A percentile compares a stretch with the other conserved stretches of the same genome.
These are phyloP conservation scores for Agrochola circellaris DNA, from an alignment of 2,888 invertebrate species.

Conservation along the genomic window DNA sequence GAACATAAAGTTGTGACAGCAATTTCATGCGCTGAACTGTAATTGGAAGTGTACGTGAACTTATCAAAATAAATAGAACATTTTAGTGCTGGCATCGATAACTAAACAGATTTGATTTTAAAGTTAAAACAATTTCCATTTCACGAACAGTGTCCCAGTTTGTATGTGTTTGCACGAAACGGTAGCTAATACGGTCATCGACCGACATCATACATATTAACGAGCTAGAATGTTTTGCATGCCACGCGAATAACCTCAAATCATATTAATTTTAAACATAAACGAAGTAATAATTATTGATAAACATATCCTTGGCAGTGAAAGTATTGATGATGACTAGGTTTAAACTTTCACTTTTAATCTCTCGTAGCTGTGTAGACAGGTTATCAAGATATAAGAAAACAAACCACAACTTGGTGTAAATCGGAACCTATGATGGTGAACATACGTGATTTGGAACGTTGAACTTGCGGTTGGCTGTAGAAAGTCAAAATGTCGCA, in stretches of 20 bases:
- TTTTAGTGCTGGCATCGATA: conserved; percentile 3
- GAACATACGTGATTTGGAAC: conserved; percentile 36
- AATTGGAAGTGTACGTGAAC: conserved; percentile 30
- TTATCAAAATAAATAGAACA: conserved; percentile 26
- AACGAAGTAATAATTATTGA: conserved; percentile 34
- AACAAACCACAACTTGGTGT: conserved; percentile 50
- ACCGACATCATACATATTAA: conserved; percentile 70
- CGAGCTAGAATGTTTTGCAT: conserved; percentile 55
- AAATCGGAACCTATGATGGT: conserved; percentile 41
- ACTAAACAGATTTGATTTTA: conserved; percentile 30
- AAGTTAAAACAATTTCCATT: conserved; percentile 63
- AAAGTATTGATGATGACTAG: conserved; percentile 49
- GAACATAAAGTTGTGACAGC: neutral
- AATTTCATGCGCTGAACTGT: neutral
- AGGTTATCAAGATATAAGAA: conserved; percentile 52
- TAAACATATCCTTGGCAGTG: conserved; percentile 56
- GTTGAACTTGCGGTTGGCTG: conserved; percentile 43
- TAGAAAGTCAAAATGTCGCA: conserved; percentile 51
- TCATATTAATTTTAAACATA: conserved; percentile 23
- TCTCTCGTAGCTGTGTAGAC: conserved; percentile 32
- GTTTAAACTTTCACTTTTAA: conserved; percentile 55
- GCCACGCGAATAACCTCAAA: conserved; percentile 34
- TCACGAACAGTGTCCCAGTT: conserved; percentile 76
- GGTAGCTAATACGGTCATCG: conserved; percentile 76
- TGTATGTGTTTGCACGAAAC: conserved; percentile 81